Base-by-base conservation (phyloP, 2,113 vertebrate genomes). In the Cottus gobio region DNA sequence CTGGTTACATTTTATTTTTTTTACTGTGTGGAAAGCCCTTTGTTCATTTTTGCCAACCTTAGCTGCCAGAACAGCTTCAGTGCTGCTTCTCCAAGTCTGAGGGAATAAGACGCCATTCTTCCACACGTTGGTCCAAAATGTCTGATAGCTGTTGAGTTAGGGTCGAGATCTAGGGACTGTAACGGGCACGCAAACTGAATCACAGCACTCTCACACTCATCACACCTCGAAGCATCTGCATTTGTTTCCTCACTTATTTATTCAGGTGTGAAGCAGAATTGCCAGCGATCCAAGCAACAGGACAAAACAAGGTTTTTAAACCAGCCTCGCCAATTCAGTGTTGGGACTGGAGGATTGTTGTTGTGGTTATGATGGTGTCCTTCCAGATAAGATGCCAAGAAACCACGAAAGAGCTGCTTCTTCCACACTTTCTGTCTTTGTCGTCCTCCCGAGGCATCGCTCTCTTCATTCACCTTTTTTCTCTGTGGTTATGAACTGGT, bases 311-410 rank as follows among this genome's bases (percentile, higher is more conserved):
- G 31, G 34, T 1, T 7, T 71, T 22, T 3, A 34, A 5, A 6
- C 1, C 52, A 62, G 65, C 64, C 36, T 1, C 30, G 71, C 46
- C n/a, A 22, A 12, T 58, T 46, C 60, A 30, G 36, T 11, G 62
- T 62, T 69, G 1, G 18, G 56, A 22, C 56, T 63, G 80, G 64
- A 46, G 39, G 57, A 16, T 63, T 44, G 31, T 79, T 93, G 82
- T 88, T 92, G 69, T 92, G 84, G 83, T 81, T 87, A 28, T 73
- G 50, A 86, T 42, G 83, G 77, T 81, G 84, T 81, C 90, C 86
- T 91, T 88, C 75, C 78, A 70, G 83, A 92, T 87, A 90, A 89
- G 44, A 82, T 6, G 26, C 54, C 36, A 42, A 34, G 64, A 61
- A 85, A 75, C 74, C 63, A 36, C 75, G 56, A 71, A 71, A 63